A percentile compares a stretch with the other conserved stretches of the same genome.
These are phyloP conservation scores for Cactoblastis cactorum DNA, from an alignment of 2,888 invertebrate genomes.

Conservation along the genomic window DNA sequence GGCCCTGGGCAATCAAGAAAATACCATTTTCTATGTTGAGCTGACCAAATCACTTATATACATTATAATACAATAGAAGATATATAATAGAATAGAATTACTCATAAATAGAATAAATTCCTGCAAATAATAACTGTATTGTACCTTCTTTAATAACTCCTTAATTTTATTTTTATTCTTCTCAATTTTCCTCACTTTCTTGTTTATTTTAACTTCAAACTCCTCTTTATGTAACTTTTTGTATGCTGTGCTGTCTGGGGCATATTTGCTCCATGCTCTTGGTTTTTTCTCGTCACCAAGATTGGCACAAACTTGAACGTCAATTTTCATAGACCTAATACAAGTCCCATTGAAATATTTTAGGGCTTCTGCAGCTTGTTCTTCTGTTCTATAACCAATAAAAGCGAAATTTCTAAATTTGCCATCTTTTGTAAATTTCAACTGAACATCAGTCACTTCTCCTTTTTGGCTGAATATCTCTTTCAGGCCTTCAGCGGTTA, in stretches of 20 bases:
- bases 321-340: constrained; percentile 89
- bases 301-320: constrained; percentile 85
- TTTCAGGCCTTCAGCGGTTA: constrained; percentile 87
- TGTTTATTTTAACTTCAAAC: constrained; percentile 51
- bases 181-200: constrained; percentile 50
- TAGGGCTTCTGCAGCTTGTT: constrained; percentile 88
- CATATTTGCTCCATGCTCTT: constrained; percentile 95
- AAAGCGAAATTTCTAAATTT: constrained; percentile 96
- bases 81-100: no score
- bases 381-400: constrained; percentile 91
- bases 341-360: constrained; percentile 90
- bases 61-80: no score
- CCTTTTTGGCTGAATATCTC: constrained; percentile 89
- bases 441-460: constrained; percentile 93
- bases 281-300: constrained; percentile 87
- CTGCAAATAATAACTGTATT: no score
- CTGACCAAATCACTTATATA: no score
- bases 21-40: no score
- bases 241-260: constrained; percentile 85
- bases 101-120: no score
- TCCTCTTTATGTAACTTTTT: constrained; percentile 72
- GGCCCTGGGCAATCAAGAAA: no score
- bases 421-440: constrained; percentile 95
- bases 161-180: constrained; percentile 79
- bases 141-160: constrained; percentile 84